phyloP scores from a whole-genome alignment of 2,888 invertebrate genomes.

The Opisthograptis luteolata region DNA sequence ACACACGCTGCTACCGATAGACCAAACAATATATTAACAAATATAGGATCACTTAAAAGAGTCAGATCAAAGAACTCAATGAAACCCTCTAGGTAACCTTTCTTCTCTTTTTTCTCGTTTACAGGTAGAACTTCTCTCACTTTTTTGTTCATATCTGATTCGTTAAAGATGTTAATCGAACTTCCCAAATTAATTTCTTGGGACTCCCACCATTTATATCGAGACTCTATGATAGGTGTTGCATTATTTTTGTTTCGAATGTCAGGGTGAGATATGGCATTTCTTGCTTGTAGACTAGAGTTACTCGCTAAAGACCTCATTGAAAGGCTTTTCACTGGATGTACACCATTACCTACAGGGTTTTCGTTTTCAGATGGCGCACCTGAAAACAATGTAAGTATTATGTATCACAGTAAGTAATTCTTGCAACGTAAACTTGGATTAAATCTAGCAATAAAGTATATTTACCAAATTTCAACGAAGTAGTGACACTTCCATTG shows the following conservation, averaged over 20 bases:
- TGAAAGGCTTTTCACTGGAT: slow-evolving; percentile 65
- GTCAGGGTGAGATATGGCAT: slow-evolving; percentile 74
- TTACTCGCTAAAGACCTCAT: slow-evolving; percentile 65
- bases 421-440: background rate
- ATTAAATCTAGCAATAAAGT: background rate
- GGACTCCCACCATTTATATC: slow-evolving; percentile 84
- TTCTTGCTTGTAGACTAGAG: slow-evolving; percentile 62
- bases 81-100: slow-evolving; percentile 57
- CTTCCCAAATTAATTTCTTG: slow-evolving; percentile 85
- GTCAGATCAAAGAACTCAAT: slow-evolving; percentile 86
- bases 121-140: slow-evolving; percentile 45
- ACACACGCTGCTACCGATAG: slow-evolving; percentile 87
- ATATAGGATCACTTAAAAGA: slow-evolving; percentile 87
- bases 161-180: slow-evolving; percentile 84
- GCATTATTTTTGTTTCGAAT: slow-evolving; percentile 59
- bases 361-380: slow-evolving; percentile 50
- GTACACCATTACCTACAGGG: slow-evolving; percentile 43
- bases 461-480: slow-evolving; percentile 59
- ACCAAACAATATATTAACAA: slow-evolving; percentile 87
- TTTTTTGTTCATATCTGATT: slow-evolving; percentile 51
- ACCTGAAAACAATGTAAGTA: slow-evolving; percentile 47
- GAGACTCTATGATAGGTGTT: slow-evolving; percentile 54
- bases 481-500: slow-evolving; percentile 58
- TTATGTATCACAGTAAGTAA: background rate
- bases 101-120: slow-evolving; percentile 44